Conservation (phyloP, 1,140 invertebrate species). For the Papilio xuthus region DNA sequence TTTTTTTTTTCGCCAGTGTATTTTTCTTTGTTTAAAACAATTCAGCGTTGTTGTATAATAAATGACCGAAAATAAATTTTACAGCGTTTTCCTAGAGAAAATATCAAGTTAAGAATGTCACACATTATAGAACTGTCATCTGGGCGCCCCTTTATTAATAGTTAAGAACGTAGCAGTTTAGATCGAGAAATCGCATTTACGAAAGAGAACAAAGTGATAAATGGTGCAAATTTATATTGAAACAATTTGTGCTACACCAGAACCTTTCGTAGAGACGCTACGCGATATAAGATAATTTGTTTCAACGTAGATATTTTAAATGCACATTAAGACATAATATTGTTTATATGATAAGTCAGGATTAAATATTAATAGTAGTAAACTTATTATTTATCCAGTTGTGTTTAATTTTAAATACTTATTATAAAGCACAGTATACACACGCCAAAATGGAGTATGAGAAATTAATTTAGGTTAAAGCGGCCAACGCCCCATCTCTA, state of each 20-base stretch:
- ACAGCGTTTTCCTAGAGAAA: not conserved
- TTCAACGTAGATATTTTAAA: not conserved
- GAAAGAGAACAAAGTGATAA: constrained; percentile 5
- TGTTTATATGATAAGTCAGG: no score
- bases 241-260: not conserved
- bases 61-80: not conserved
- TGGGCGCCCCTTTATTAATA: constrained; percentile 8
- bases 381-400: no score
- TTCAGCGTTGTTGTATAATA: not conserved
- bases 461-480: no score
- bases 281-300: not conserved
- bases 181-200: constrained; percentile 8
- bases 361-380: no score
- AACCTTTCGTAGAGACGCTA: not conserved
- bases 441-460: no score
- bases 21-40: not conserved
- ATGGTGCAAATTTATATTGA: not conserved
- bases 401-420: no score
- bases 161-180: not conserved
- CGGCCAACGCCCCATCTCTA: no score
- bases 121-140: not conserved
- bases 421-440: no score
- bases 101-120: not conserved
- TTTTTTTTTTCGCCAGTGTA: not conserved
- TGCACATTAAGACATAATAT: not conserved